Percentiles rank a stretch among this genome's conserved stretches.
Evolutionary conservation across 1,140 invertebrate species (phyloP).

Genomic region (Monomorium pharaonis): DNA sequence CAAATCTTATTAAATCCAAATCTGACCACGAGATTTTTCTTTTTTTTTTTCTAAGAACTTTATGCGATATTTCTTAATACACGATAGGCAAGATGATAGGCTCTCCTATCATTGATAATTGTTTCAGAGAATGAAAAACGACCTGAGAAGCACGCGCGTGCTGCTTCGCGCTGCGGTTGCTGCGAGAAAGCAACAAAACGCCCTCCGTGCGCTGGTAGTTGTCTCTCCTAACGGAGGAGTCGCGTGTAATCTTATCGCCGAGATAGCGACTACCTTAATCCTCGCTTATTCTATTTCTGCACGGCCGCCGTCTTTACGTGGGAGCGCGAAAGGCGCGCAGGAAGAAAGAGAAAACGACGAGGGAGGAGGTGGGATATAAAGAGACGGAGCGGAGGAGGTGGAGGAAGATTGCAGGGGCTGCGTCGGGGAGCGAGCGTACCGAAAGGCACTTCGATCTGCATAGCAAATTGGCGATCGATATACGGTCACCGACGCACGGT

Average conservation of each 20-base stretch:
- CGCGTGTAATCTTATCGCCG: conserved; percentile 69
- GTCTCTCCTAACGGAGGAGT: conserved; percentile 42
- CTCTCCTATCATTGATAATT: not conserved
- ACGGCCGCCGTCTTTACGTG: conserved; percentile 44
- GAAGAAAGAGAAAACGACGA: not conserved
- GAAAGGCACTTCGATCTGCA: conserved; percentile 74
- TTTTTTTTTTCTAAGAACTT: not conserved
- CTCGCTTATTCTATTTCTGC: conserved; percentile 71
- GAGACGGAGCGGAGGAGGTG: not conserved
- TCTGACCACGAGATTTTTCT: not conserved
- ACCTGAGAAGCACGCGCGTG: not conserved
- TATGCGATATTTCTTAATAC: not conserved
- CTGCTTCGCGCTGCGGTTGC: not conserved
- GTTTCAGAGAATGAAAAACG: conserved; percentile 9
- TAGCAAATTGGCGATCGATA: conserved; percentile 77
- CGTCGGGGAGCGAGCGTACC: conserved; percentile 52
- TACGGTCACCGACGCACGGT: conserved; percentile 66
- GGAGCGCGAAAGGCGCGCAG: conserved; percentile 27
- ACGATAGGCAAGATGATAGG: too few relatives aligned
- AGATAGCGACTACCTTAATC: conserved; percentile 71
- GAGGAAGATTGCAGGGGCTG: conserved; percentile 70
- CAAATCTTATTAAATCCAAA: not conserved
- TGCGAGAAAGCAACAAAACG: conserved; percentile 21
- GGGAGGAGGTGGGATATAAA: not conserved
- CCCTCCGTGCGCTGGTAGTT: conserved; percentile 51